Conservation (phyloP, 2,797 vertebrate genomes). For the Agapornis canus region DNA sequence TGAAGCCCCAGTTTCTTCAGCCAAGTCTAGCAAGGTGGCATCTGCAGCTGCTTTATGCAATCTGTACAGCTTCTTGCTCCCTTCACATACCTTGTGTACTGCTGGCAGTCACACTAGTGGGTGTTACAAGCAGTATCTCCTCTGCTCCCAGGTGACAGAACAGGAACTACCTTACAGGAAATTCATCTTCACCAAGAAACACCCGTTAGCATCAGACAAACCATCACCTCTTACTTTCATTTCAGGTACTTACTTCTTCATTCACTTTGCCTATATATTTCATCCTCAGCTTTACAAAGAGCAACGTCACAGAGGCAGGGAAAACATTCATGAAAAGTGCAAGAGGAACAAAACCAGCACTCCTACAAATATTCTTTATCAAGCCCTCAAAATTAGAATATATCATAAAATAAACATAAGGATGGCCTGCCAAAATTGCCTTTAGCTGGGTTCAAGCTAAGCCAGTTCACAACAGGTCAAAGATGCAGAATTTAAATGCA, state of each 20-base stretch:
- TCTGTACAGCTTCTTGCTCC: not conserved
- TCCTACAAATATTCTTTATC: not conserved
- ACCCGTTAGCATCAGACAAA: not conserved
- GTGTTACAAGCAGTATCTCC: not conserved
- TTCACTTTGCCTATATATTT: not conserved
- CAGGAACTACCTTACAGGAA: not conserved
- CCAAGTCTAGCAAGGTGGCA: not conserved
- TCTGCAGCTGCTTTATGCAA: not conserved
- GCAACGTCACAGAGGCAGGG: not conserved
- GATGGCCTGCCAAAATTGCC: not conserved
- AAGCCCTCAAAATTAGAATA: not conserved
- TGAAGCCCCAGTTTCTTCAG: not conserved
- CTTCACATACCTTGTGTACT: not conserved
- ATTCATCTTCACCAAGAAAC: not conserved
- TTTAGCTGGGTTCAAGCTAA: not conserved
- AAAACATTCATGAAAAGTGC: not conserved
- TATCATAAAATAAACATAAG: not conserved
- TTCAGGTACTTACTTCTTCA: not conserved
- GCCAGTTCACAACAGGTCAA: not conserved
- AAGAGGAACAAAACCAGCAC: not conserved
- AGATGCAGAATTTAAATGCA: not conserved
- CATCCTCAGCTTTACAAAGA: not conserved
- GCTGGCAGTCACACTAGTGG: not conserved
- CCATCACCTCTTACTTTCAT: not conserved
- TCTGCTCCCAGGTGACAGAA: not conserved